Base-by-base conservation (phyloP, 2,797 vertebrate genomes). In the Lerista edwardsae region DNA sequence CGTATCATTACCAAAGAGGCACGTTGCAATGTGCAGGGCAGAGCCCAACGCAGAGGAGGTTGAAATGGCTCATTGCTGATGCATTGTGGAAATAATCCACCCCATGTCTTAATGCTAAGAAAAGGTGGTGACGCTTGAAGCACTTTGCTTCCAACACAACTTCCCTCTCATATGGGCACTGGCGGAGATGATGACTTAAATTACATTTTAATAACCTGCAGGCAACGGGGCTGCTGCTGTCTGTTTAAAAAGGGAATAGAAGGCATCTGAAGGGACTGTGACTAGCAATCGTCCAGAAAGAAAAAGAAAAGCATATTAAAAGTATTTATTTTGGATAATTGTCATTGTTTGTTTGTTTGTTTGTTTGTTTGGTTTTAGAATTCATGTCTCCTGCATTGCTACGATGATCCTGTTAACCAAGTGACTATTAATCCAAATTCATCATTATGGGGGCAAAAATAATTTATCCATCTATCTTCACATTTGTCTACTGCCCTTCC, bases 1-100 rank as follows among this genome's bases (percentile, higher is more conserved):
- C 31, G 80, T 85, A 72, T 91, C 84, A 31, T 55, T 86, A 92
- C 51, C 88, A 94, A 91, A 85, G 55, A 90, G 83, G 55, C 83
- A 87, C 89, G 86, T 23, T 80, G 57, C 72, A 65, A 55, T 36
- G 44, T 68, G 85, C 3, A 39, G 86, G 85, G 65, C 73, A 90
- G 0, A 0, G 23, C 76, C 85, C 71, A 84, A 57, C 73, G 9
- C 88, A 86, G 84, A 71, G 83, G 3, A 61, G 10, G 59, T 77
- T 82, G 79, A 93, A 93, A 86, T 84, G 19, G 23, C 76, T 85
- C 82, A 41, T 67, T 75, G 9, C n/a, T 84, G 73, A 57, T 47
- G 44, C 36, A 34, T 10, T 25, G 7, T 0, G 11, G 12, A 65
- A 83, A 69, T 3, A 44, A 25, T 47, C 2, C n/a, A 64, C 12